Evolutionary conservation across 2,113 vertebrate genomes (phyloP), one percentile per base, ranked within the genome.

Genomic region (Erythrolamprus reginae): DNA sequence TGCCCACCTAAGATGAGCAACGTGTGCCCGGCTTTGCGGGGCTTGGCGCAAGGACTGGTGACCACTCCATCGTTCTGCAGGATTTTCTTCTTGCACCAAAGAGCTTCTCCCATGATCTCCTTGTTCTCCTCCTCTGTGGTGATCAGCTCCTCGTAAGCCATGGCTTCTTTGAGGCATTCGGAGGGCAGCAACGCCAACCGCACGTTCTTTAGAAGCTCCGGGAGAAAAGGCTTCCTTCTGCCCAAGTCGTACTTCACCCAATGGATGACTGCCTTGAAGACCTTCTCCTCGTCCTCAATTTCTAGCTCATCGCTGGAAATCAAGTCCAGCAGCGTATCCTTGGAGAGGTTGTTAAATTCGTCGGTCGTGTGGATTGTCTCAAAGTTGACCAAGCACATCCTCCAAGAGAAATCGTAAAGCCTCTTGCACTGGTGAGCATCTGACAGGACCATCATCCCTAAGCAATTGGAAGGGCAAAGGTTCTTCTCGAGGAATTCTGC

Each of bases 401-500:
- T 97, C 98, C 98, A 98, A 3, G 99, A 98, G 50, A 98, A 97
- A 93, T 99, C 98, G 0, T 98, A 98, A 45, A 99, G 97, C 8
- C 98, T 94, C 88, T 98, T 98, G 94, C 99, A 99, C 97, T 99
- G 98, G 93, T 99, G 99, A 24, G 98, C 98, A 0, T 99, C 99
- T 0, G 99, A 98, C 10, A 99, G 96, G 95, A 99, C 95, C 98
- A 99, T 98, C 98, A 98, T 99, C 90, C 98, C 98, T 94, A 99
- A 95, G 95, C 99, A 99, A 96, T 99, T 99, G 93, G 98, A 98
- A 0, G 98, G 96, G 61, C 98, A 97, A 17, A 99, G 98, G 92
- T 98, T 98, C 96, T 98, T 98, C 95, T 99, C 99, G 26, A 99
- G 96, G 94, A 99, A 99, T 94, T 99, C 98, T 0, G 98, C 98